Conservation (phyloP, 2,888 invertebrate genomes). For the Acanthoscelides obtectus region DNA sequence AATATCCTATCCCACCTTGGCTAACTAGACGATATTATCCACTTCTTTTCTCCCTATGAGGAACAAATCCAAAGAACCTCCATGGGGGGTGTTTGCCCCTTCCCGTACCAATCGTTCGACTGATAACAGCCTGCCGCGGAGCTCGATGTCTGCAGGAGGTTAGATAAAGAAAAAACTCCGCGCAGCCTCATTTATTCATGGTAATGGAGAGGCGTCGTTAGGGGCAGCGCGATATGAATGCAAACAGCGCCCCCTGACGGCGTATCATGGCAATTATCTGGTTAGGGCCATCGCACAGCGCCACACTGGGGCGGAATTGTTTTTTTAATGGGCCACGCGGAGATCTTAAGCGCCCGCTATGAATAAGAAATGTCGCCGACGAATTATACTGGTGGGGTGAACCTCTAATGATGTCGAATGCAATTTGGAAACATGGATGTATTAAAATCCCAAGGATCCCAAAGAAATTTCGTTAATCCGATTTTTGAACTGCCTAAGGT, state of each 20-base stretch:
- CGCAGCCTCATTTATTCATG: constrained; percentile 45
- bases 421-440: not conserved
- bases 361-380: not conserved
- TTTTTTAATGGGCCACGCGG: constrained; percentile 7
- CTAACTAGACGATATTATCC: too few relatives aligned
- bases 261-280: not conserved
- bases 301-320: constrained; percentile 5
- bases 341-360: not conserved
- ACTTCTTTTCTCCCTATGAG: too few relatives aligned
- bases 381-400: not conserved
- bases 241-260: constrained; percentile 14
- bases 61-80: too few relatives aligned
- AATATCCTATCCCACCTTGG: too few relatives aligned
- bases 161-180: constrained; percentile 11
- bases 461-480: too few relatives aligned
- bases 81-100: too few relatives aligned
- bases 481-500: too few relatives aligned
- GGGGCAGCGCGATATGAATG: constrained; percentile 17
- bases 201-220: constrained; percentile 38
- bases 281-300: not conserved
- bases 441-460: too few relatives aligned
- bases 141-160: constrained; percentile 14
- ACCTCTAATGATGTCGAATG: not conserved
- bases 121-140: not conserved
- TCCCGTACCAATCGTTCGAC: not conserved